phyloP scores from a whole-genome alignment of 2,797 vertebrate genomes.

The Alectoris magna region DNA sequence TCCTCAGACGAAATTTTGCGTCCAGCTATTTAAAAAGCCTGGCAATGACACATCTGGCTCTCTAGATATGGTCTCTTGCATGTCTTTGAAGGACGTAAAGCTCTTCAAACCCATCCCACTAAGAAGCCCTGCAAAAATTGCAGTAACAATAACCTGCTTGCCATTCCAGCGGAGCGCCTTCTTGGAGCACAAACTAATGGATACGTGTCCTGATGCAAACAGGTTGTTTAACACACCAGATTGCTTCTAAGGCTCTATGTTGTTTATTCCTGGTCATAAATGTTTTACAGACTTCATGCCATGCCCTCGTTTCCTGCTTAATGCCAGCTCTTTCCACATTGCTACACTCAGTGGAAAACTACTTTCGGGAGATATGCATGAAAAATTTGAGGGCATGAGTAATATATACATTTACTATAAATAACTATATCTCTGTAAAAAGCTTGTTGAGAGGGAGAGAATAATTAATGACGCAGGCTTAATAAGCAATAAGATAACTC shows the following conservation, averaged over 20 bases:
- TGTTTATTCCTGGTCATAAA: not conserved
- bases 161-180: not conserved
- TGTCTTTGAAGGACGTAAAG: not conserved
- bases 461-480: not conserved
- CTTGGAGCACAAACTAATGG: not conserved
- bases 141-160: not conserved
- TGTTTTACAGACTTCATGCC: not conserved
- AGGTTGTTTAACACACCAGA: not conserved
- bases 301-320: not conserved
- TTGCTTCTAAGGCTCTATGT: not conserved
- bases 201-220: not conserved
- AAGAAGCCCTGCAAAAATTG: not conserved
- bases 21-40: not conserved
- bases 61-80: fast-evolving
- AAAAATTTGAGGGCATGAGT: not conserved
- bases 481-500: not conserved
- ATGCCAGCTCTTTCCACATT: not conserved
- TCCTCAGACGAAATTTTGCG: not conserved
- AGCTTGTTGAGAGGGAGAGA: not conserved
- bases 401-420: not conserved
- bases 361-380: not conserved
- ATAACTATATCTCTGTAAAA: not conserved
- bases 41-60: not conserved
- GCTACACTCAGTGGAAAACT: not conserved
- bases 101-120: not conserved